Evolutionary conservation across 2,797 vertebrate genomes (phyloP), one percentile per base, ranked within the genome.

Genomic region (Malurus splendens): DNA sequence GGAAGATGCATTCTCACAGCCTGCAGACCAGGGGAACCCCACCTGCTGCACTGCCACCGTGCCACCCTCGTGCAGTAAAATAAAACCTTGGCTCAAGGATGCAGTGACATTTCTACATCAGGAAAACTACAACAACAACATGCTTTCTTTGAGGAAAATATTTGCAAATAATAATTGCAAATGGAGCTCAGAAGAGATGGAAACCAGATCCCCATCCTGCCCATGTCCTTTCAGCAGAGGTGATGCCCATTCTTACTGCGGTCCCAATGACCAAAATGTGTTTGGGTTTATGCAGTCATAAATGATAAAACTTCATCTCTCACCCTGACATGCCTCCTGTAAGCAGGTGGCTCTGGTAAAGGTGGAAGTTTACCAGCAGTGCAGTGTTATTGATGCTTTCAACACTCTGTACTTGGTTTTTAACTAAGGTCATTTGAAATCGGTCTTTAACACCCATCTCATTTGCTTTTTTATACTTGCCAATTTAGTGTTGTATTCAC

Each of bases 401-500:
- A 83, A 17, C 25, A 44, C 54, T 61, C 85, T 91, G 92, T 54
- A 89, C 93, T 96, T 95, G 94, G 71, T 78, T 97, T 97, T 97
- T 92, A 96, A 92, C 92, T 93, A 96, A 96, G 96, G 97, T 97
- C 94, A 96, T 96, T 93, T 86, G 88, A 96, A 96, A 96, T 97
- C 7, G 16, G 92, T 87, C 94, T 93, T 95, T 90, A 92, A 96
- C 95, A 96, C 96, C 96, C 94, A 96, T 94, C 95, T 97, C 96
- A 96, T 97, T 97, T 96, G 86, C 94, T 93, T 95, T 96, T 96
- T 95, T 96, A 97, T 96, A 95, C 95, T 92, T 95, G 94, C 92
- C 96, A 95, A 95, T 96, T 97, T 93, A 95, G 83, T 70, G 91
- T 96, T 97, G 96, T 93, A 95, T 97, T 97, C 95, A 86, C 90